Evolutionary conservation across 2,113 vertebrate species (phyloP).

Genomic region (Entelurus aequoreus): DNA sequence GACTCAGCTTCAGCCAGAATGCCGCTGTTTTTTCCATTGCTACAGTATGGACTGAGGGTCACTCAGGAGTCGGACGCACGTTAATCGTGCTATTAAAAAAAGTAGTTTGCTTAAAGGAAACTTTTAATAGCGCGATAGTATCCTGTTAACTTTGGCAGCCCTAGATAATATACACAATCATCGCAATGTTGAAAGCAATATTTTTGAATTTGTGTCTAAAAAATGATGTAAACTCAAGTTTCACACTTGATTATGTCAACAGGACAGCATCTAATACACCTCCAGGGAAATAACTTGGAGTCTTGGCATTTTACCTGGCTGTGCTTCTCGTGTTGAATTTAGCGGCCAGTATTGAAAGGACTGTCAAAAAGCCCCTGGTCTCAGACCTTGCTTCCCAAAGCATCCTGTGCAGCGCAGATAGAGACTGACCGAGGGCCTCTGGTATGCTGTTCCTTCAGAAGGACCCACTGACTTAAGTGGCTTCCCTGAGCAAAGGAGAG

Average conservation of each 20-base stretch:
- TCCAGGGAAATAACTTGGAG: slow-evolving; percentile 10
- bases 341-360: slow-evolving; percentile 45
- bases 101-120: no score
- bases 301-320: slow-evolving; percentile 9
- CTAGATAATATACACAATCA: no score
- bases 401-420: slow-evolving; percentile 21
- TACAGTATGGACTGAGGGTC: no score
- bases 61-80: no score
- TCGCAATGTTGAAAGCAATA: background rate
- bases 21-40: no score
- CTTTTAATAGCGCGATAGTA: no score
- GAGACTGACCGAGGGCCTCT: slow-evolving; percentile 32
- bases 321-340: slow-evolving; percentile 32
- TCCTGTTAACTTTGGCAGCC: no score
- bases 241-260: slow-evolving; percentile 28
- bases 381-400: slow-evolving; percentile 19
- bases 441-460: slow-evolving; percentile 48
- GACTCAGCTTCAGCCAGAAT: no score
- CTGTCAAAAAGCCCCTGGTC: slow-evolving; percentile 10
- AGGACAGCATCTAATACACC: slow-evolving; percentile 10
- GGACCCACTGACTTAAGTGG: slow-evolving; percentile 31
- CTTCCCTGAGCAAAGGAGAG: slow-evolving; percentile 25
- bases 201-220: no score
- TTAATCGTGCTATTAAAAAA: no score
- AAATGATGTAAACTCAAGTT: slow-evolving; percentile 1